Evolutionary conservation across 2,113 vertebrate genomes (phyloP), one percentile per base, ranked within the genome.

Genomic region (Urocolius indicus): DNA sequence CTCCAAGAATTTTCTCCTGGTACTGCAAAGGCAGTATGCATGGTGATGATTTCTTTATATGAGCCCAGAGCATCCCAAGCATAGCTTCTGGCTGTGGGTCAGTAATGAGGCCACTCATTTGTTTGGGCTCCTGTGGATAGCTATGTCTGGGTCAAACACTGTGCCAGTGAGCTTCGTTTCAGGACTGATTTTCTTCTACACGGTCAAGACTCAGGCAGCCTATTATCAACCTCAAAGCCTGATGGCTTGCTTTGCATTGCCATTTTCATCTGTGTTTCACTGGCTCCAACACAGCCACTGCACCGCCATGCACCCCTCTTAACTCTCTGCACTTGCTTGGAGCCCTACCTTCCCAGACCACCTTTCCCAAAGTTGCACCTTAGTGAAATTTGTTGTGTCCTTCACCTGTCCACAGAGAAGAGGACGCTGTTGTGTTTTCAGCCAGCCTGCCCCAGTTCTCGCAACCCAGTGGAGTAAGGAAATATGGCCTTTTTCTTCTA

Each of bases 111-210:
- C 46, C 43, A 71, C 55, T 72, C 41, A 71, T 86, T 90, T 90
- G 11, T 92, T 83, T 8, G 2, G 46, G 38, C 55, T 92, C 41
- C 80, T 30, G 24, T 58, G 92, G 83, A 52, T 74, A 83, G 24
- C 61, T 72, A 20, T 83, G 41, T 78, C 30, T 61, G 61, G 78
- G 88, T 72, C 65, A 68, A 95, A 52, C 68, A 67, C 26, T 51
- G 27, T 90, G 68, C 51, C 92, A 90, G 45, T 57, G 57, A 92
- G 59, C 57, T 92, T 95, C 82, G 73, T 92, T 93, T 87, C 91
- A 81, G 29, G 71, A 51, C 84, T 85, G 74, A 76, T 85, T 92
- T 90, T 88, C 82, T 89, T 80, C 82, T 62, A 24, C 57, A 80
- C 16, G 57, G 58, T 85, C 67, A 79, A 61, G 75, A 62, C 59